Conservation (phyloP, 2,888 invertebrate species). For the Pharmacophagus antenor region DNA sequence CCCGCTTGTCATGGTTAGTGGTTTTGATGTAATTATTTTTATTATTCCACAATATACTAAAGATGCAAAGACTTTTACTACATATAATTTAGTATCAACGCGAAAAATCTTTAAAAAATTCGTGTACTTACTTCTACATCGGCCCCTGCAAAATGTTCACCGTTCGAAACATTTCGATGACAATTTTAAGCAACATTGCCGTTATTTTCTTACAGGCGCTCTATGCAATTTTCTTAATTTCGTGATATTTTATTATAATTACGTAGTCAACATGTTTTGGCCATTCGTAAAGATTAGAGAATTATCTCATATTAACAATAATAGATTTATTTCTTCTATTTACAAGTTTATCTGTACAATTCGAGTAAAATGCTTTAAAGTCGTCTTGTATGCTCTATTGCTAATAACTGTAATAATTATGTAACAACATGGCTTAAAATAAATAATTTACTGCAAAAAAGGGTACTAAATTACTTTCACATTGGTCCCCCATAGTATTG, state of each 20-base stretch:
- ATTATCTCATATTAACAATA: background rate
- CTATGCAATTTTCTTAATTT: background rate
- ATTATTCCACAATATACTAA: no score
- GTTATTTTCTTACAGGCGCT: constrained; percentile 1
- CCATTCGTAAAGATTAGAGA: background rate
- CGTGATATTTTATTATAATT: background rate
- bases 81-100: no score
- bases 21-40: no score
- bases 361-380: constrained; percentile 71
- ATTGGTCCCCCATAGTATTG: constrained; percentile 41
- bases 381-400: constrained; percentile 50
- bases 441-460: constrained; percentile 42
- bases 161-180: background rate
- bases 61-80: no score
- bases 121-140: background rate
- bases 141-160: background rate
- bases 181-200: background rate
- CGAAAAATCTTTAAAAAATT: no score
- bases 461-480: constrained; percentile 42
- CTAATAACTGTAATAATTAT: constrained; percentile 38
- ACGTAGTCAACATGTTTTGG: background rate
- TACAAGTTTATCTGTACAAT: constrained; percentile 53
- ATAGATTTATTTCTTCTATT: constrained; percentile 32
- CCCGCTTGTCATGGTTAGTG: no score
- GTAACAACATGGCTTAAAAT: constrained; percentile 33